A percentile compares a stretch with the other conserved stretches of the same genome.
These are phyloP conservation scores for Amphipyra berbera DNA, from an alignment of 2,888 invertebrate species.

Conservation along the genomic window DNA sequence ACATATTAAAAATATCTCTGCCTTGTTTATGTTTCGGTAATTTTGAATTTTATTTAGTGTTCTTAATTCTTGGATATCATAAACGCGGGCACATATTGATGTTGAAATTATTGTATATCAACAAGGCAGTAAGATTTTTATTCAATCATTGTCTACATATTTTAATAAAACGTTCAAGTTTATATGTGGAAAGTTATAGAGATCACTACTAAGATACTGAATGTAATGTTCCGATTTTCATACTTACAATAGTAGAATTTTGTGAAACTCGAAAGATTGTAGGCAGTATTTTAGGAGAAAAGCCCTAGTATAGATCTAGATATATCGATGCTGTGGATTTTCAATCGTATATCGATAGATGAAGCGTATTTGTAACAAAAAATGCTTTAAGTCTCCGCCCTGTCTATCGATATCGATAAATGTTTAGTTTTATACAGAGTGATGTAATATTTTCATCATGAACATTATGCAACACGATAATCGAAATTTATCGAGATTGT, in stretches of 20 bases:
- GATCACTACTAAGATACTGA: conserved; percentile 19
- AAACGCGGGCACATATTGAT: conserved; percentile 2
- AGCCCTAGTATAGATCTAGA: conserved; percentile 27
- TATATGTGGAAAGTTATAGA: conserved; percentile 19
- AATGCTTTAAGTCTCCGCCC: conserved; percentile 33
- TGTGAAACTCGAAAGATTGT: conserved; percentile 31
- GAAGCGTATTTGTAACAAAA: conserved; percentile 19
- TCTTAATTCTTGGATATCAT: neutral
- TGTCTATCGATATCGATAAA: conserved; percentile 39
- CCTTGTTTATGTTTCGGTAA: conserved; percentile 1
- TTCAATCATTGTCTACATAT: conserved; percentile 8
- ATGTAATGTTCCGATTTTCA: conserved; percentile 32
- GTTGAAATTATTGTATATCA: conserved; percentile 11
- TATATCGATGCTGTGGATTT: conserved; percentile 37
- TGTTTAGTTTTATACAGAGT: conserved; percentile 48
- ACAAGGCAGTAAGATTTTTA: conserved; percentile 15
- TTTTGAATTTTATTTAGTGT: neutral
- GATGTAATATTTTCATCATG: conserved; percentile 70
- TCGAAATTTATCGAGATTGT: conserved; percentile 79
- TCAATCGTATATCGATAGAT: conserved; percentile 32
- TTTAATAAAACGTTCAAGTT: conserved; percentile 23
- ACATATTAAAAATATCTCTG: conserved; percentile 3
- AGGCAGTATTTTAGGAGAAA: conserved; percentile 30
- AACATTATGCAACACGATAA: conserved; percentile 79
- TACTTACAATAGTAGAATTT: conserved; percentile 15